Percentiles rank a stretch among this genome's conserved stretches.
phyloP scores from a whole-genome alignment of 2,113 vertebrate genomes.

The Opisthocomus hoazin region DNA sequence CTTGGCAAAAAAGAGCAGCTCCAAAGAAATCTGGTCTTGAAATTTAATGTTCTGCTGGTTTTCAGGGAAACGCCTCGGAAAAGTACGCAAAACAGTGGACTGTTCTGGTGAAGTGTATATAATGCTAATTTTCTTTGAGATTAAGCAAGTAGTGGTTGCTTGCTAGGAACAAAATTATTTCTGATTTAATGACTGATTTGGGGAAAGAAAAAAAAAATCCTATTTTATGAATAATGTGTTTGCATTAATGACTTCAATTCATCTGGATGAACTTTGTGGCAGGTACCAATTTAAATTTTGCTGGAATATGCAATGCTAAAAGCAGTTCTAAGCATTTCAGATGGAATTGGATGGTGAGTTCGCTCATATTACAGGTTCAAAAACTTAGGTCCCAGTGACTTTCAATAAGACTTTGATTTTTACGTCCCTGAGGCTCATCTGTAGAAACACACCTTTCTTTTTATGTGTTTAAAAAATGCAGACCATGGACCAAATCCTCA shows the following conservation, averaged over 20 bases:
- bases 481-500: not conserved
- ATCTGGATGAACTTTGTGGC: constrained; percentile 49
- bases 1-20: constrained; percentile 14
- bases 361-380: not conserved
- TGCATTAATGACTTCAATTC: constrained; percentile 58
- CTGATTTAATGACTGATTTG: constrained; percentile 54
- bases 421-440: not conserved
- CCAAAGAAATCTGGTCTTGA: constrained; percentile 51
- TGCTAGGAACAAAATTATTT: constrained; percentile 16
- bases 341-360: not conserved
- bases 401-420: not conserved
- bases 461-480: not conserved
- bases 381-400: not conserved
- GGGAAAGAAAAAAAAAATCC: not conserved
- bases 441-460: not conserved
- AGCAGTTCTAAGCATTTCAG: constrained; percentile 22
- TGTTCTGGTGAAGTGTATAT: not conserved
- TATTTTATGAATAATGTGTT: constrained; percentile 52
- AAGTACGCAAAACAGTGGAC: not conserved
- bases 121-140: constrained; percentile 19
- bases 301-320: constrained; percentile 37
- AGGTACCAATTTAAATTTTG: constrained; percentile 58
- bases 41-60: constrained; percentile 56
- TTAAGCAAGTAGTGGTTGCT: not conserved
- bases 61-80: not conserved